Conservation (phyloP, 2,113 vertebrate genomes). For the Callopanchax toddi region DNA sequence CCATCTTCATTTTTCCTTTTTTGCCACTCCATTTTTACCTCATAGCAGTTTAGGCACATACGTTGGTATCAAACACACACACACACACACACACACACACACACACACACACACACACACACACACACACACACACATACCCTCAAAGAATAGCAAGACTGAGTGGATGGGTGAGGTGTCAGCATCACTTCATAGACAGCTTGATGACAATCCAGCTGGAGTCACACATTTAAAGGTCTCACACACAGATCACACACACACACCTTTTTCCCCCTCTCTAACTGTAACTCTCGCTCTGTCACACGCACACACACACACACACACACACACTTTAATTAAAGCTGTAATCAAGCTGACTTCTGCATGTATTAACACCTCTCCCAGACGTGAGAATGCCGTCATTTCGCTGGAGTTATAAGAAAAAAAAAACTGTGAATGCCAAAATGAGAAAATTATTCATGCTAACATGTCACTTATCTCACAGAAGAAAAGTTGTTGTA, state of each 20-base stretch:
- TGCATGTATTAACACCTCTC: slow-evolving; percentile 75
- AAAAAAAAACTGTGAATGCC: slow-evolving; percentile 14
- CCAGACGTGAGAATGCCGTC: slow-evolving; percentile 64
- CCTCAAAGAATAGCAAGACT: slow-evolving; percentile 14
- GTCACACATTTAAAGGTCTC: slow-evolving; percentile 77
- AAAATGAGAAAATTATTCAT: slow-evolving; percentile 36
- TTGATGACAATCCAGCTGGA: slow-evolving; percentile 74
- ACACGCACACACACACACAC: slow-evolving; percentile 1
- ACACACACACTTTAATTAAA: slow-evolving; percentile 72
- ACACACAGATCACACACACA: slow-evolving; percentile 48
- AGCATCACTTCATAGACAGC: slow-evolving; percentile 70
- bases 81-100: slow-evolving; percentile 3
- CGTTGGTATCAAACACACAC: slow-evolving; percentile 15
- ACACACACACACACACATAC: slow-evolving; percentile 18
- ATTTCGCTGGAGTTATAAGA: slow-evolving; percentile 44
- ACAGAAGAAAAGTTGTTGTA: slow-evolving; percentile 5
- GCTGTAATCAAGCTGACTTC: slow-evolving; percentile 67
- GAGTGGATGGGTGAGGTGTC: slow-evolving; percentile 59
- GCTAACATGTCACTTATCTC: slow-evolving; percentile 25
- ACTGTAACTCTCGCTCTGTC: slow-evolving; percentile 13
- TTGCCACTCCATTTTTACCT: slow-evolving; percentile 28
- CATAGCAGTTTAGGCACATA: slow-evolving; percentile 19
- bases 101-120: slow-evolving; percentile 13
- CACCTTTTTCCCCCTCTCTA: slow-evolving; percentile 19
- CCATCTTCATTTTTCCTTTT: slow-evolving; percentile 15